Evolutionary conservation across 2,797 vertebrate genomes (phyloP).

Genomic region (Catostomus latipinnis): DNA sequence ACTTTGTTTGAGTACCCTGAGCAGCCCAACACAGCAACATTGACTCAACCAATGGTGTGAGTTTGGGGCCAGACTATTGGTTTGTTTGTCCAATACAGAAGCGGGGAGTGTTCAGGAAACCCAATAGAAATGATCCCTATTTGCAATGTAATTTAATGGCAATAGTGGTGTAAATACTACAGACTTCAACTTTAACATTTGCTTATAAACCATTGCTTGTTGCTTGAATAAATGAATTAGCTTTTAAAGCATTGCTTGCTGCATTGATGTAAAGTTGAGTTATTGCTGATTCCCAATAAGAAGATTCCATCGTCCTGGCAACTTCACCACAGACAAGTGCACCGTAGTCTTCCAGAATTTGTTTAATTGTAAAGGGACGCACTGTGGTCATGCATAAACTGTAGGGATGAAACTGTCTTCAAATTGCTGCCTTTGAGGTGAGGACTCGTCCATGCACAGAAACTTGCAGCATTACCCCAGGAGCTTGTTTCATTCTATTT

Average conservation of each 20-base stretch:
- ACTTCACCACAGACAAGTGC: slow-evolving; percentile 45
- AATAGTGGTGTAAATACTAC: no score
- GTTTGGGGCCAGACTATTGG: no score
- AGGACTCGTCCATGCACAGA: slow-evolving; percentile 54
- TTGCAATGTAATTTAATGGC: no score
- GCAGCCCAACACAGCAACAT: no score
- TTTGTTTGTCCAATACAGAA: no score
- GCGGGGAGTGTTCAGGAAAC: no score
- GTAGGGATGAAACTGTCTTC: neutral
- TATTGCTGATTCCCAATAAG: neutral
- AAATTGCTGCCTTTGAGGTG: slow-evolving; percentile 29
- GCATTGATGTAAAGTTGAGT: no score
- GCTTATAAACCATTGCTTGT: neutral
- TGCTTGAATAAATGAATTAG: neutral
- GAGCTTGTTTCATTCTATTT: slow-evolving; percentile 64
- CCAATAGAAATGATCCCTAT: no score
- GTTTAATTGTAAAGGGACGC: slow-evolving; percentile 10
- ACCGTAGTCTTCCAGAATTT: neutral
- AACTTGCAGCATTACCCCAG: slow-evolving; percentile 57
- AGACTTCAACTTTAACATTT: neutral
- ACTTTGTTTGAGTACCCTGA: no score
- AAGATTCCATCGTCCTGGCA: slow-evolving; percentile 42
- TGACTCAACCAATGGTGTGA: no score
- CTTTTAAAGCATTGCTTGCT: no score
- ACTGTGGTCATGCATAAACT: slow-evolving; percentile 43